These are phyloP conservation scores for Brienomyrus longianalis DNA, from an alignment of 2,113 vertebrate species.

Conservation along the genomic window DNA sequence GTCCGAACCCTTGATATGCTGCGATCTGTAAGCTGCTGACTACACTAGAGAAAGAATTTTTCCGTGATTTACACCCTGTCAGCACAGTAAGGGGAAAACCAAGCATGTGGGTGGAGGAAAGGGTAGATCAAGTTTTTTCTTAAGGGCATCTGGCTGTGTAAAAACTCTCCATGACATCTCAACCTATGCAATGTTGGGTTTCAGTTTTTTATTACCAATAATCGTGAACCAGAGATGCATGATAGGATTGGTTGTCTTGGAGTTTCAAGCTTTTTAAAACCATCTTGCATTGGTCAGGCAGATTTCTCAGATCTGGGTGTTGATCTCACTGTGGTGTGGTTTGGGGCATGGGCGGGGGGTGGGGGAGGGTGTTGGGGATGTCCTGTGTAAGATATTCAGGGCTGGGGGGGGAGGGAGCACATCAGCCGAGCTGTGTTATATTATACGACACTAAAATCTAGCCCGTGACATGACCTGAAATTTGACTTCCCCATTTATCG, in stretches of 20 bases:
- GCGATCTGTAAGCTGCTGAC: not conserved
- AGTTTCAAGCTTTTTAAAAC: not conserved
- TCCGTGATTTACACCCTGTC: not conserved
- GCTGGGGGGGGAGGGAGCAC: not conserved
- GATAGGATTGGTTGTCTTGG: conserved; percentile 14
- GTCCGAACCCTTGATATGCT: not conserved
- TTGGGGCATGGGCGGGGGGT: not conserved
- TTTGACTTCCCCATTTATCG: conserved; percentile 39
- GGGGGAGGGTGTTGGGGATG: not conserved
- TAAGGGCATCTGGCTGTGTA: not conserved
- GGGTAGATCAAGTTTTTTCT: not conserved
- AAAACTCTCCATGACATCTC: not conserved
- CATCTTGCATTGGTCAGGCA: not conserved
- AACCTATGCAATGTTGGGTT: not conserved
- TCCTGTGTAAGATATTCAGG: not conserved
- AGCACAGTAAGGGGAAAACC: not conserved
- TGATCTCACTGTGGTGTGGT: not conserved
- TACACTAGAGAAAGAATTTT: not conserved
- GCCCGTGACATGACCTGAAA: conserved; percentile 16
- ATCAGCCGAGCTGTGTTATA: not conserved
- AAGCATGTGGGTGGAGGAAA: too few relatives aligned
- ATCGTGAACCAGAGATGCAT: conserved; percentile 38
- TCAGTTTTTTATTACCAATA: not conserved
- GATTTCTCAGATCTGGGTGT: not conserved
- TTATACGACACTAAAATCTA: not conserved